Evolutionary conservation across 1,140 invertebrate genomes (phyloP).

Genomic region (Copidosoma floridanum): DNA sequence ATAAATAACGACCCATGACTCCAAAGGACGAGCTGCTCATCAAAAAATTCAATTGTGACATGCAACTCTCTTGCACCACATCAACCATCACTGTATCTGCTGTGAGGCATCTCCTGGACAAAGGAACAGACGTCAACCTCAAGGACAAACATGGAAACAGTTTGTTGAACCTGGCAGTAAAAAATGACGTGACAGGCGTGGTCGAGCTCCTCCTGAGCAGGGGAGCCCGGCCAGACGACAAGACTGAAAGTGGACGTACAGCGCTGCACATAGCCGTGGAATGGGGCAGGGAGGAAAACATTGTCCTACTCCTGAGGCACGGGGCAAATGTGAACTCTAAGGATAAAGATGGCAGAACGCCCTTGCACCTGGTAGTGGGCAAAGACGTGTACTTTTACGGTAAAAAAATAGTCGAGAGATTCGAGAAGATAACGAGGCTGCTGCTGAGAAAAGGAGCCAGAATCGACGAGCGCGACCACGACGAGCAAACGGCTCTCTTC

Average conservation of each 20-base stretch:
- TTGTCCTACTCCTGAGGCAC: slow-evolving; percentile 22
- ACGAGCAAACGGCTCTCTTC: slow-evolving; percentile 9
- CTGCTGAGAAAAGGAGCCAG: slow-evolving; percentile 3
- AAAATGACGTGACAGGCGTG: slow-evolving; percentile 15
- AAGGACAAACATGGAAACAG: slow-evolving; percentile 20
- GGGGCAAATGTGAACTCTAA: slow-evolving; percentile 23
- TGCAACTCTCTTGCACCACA: not conserved
- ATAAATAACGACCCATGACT: slow-evolving; percentile 6
- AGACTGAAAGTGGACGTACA: slow-evolving; percentile 7
- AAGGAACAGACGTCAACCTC: slow-evolving; percentile 4
- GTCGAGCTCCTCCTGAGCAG: slow-evolving; percentile 5
- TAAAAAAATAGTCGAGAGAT: slow-evolving; percentile 10
- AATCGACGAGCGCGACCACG: not conserved
- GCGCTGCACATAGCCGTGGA: slow-evolving; percentile 11
- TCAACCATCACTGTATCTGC: not conserved
- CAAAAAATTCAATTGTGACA: slow-evolving; percentile 1
- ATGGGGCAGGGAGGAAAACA: slow-evolving; percentile 18
- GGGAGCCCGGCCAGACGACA: slow-evolving; percentile 4
- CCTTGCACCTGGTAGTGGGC: slow-evolving; percentile 12
- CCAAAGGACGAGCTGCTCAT: not conserved
- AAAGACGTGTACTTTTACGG: slow-evolving; percentile 20
- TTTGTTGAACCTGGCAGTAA: slow-evolving; percentile 25
- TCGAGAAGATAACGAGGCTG: slow-evolving; percentile 14
- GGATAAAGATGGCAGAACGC: slow-evolving; percentile 17
- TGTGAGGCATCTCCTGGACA: slow-evolving; percentile 17